phyloP scores from a whole-genome alignment of 2,888 invertebrate genomes.

The Norana najaformis region DNA sequence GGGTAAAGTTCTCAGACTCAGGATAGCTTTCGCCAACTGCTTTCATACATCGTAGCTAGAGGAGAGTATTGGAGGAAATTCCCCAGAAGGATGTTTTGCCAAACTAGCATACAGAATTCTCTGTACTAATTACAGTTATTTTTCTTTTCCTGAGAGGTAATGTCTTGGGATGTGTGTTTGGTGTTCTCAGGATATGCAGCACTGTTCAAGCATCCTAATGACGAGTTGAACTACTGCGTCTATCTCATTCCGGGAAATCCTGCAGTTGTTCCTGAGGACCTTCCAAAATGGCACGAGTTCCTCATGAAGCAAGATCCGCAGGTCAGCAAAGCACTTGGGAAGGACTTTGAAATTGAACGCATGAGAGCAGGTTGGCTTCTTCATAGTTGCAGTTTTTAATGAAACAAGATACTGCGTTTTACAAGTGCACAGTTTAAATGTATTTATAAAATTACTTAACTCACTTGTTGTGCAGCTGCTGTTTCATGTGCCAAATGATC shows the following conservation, averaged over 20 bases:
- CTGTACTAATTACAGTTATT: not conserved
- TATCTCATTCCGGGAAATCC: slow-evolving; percentile 56
- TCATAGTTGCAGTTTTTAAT: not conserved
- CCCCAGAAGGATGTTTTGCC: not conserved
- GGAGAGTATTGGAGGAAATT: too few species aligned
- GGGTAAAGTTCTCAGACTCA: not conserved
- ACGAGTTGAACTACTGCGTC: slow-evolving; percentile 52
- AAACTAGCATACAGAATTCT: not conserved
- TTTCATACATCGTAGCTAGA: not conserved
- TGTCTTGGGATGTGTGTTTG: not conserved
- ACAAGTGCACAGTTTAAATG: not conserved
- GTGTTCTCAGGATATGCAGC: slow-evolving; percentile 50
- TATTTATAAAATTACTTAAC: not conserved
- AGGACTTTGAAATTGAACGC: slow-evolving; percentile 50
- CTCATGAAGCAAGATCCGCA: slow-evolving; percentile 49
- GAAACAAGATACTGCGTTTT: too few species aligned
- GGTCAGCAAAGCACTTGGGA: slow-evolving; percentile 50
- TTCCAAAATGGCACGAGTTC: slow-evolving; percentile 52
- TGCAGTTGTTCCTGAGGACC: slow-evolving; percentile 48
- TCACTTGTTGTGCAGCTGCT: not conserved
- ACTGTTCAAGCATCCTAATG: slow-evolving; percentile 51
- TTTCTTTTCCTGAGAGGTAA: not conserved
- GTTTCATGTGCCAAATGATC: too few species aligned
- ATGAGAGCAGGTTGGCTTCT: slow-evolving; percentile 52
- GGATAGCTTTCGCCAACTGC: not conserved